Evolutionary conservation across 2,113 vertebrate species (phyloP).

Genomic region (Osmerus mordax): DNA sequence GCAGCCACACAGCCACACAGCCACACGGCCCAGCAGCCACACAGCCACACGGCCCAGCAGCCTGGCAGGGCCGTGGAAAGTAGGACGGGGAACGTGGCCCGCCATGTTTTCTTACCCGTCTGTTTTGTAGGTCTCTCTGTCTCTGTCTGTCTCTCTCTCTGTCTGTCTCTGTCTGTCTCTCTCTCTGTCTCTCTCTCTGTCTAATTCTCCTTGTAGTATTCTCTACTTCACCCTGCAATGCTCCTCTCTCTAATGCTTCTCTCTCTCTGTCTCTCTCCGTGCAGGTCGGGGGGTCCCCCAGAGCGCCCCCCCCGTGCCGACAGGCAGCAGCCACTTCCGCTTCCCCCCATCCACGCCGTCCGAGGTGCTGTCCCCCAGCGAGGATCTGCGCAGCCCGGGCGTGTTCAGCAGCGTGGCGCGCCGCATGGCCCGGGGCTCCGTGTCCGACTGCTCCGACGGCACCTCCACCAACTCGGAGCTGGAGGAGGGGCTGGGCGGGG

Average conservation of each 20-base stretch:
- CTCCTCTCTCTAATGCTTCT: background rate
- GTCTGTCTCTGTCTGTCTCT: background rate
- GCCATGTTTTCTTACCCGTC: too few species aligned
- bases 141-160: background rate
- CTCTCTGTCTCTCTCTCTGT: background rate
- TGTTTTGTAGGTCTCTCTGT: background rate
- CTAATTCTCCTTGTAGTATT: background rate
- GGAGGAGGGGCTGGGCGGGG: slow-evolving; percentile 78
- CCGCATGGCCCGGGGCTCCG: slow-evolving; percentile 81
- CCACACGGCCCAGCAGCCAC: too few species aligned
- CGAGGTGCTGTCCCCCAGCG: slow-evolving; percentile 82
- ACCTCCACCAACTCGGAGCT: slow-evolving; percentile 85
- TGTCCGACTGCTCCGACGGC: slow-evolving; percentile 90
- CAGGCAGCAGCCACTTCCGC: slow-evolving; percentile 82
- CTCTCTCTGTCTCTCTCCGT: background rate
- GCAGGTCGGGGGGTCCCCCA: slow-evolving; percentile 84
- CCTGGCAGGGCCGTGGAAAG: slow-evolving; percentile 26
- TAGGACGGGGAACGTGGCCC: background rate
- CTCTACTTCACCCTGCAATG: background rate
- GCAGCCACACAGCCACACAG: too few species aligned
- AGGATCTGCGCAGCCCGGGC: slow-evolving; percentile 85
- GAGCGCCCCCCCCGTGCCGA: slow-evolving; percentile 85
- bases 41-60: slow-evolving; percentile 19
- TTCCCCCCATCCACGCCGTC: slow-evolving; percentile 87
- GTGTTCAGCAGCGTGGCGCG: slow-evolving; percentile 79